These are phyloP conservation scores for Zootermopsis nevadensis DNA, from an alignment of 2,888 invertebrate species.

Conservation along the genomic window DNA sequence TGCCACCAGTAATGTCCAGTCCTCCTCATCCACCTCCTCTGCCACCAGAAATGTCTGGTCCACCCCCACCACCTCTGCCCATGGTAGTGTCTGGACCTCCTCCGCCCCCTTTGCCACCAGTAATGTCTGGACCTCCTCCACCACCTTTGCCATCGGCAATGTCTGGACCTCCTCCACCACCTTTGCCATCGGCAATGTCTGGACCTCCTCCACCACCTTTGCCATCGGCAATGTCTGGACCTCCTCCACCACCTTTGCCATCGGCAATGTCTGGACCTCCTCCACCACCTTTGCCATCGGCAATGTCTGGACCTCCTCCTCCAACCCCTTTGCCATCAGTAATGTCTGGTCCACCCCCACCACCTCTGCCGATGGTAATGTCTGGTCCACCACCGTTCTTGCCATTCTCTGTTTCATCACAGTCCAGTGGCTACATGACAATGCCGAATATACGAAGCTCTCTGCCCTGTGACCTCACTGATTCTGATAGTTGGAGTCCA, in stretches of 20 bases:
- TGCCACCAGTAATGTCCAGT: constrained; percentile 25
- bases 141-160: constrained; percentile 41
- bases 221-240: constrained; percentile 25
- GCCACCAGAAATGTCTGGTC: constrained; percentile 36
- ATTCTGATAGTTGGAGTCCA: neutral
- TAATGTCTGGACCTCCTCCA: constrained; percentile 12
- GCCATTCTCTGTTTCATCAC: neutral
- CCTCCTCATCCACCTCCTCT: constrained; percentile 34
- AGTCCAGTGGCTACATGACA: constrained; percentile 40
- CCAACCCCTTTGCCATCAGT: constrained; percentile 20
- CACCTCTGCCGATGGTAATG: constrained; percentile 40
- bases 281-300: constrained; percentile 46
- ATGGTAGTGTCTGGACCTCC: constrained; percentile 11
- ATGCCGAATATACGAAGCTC: constrained; percentile 39
- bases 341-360: constrained; percentile 39
- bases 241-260: constrained; percentile 50
- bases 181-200: constrained; percentile 1
- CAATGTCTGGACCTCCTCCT: neutral
- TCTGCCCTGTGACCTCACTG: constrained; percentile 32
- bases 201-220: constrained; percentile 44
- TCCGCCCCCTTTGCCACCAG: constrained; percentile 40
- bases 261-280: constrained; percentile 21
- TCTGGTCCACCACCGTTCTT: neutral
- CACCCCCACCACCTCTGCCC: constrained; percentile 45
- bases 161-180: neutral